Evolutionary conservation across 2,113 vertebrate species (phyloP).

Genomic region (Microtus montanus): DNA sequence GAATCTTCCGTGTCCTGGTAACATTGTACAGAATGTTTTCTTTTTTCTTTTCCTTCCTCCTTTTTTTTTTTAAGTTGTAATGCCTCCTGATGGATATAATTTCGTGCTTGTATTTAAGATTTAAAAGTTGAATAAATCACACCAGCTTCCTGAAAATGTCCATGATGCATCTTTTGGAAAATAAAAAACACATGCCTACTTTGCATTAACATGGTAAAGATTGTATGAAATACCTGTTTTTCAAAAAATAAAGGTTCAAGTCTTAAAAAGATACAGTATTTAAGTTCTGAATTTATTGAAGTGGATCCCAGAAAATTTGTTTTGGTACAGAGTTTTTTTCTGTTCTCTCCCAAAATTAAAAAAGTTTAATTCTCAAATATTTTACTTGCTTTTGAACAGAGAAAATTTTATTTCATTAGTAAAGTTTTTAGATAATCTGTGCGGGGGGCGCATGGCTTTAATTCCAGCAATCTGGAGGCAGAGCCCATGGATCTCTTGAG

Average conservation of each 20-base stretch:
- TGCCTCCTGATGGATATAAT: conserved; percentile 75
- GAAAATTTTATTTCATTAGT: not conserved
- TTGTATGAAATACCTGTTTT: conserved; percentile 79
- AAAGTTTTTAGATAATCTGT: not conserved
- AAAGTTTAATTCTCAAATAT: conserved; percentile 6
- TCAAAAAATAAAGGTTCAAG: conserved; percentile 78
- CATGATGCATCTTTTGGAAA: conserved; percentile 78
- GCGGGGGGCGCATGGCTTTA: too few species aligned
- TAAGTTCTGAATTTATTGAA: conserved; percentile 70
- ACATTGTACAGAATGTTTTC: conserved; percentile 79
- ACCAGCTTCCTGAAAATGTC: conserved; percentile 79
- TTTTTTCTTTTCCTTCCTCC: conserved; percentile 37
- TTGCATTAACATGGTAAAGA: conserved; percentile 77
- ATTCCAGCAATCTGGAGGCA: too few species aligned
- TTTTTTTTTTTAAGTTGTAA: conserved; percentile 55
- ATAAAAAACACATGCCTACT: conserved; percentile 73
- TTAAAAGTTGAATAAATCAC: conserved; percentile 77
- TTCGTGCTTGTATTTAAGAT: conserved; percentile 79
- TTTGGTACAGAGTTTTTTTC: conserved; percentile 9
- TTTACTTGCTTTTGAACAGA: conserved; percentile 6
- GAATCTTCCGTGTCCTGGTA: conserved; percentile 77
- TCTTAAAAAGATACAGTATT: conserved; percentile 60
- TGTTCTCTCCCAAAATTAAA: not conserved
- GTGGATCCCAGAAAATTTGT: conserved; percentile 15
- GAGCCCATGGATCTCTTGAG: too few species aligned